Evolutionary conservation across 2,888 invertebrate species (phyloP), one percentile per base, ranked within the genome.

Genomic region (Heliothis peltigera): DNA sequence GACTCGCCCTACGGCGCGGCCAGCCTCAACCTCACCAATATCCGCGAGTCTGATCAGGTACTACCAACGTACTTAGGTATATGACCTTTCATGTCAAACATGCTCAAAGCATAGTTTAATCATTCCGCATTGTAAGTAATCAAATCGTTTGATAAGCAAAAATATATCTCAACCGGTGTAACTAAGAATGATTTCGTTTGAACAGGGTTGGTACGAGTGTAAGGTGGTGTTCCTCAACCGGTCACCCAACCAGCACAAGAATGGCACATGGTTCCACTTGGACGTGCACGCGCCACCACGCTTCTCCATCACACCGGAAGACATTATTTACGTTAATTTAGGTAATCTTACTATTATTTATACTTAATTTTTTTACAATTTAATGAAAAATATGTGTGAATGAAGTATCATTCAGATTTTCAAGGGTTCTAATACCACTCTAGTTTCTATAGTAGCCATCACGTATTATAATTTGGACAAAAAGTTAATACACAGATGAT

Each of bases 191-290:
- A 12, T 39, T 22, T 68, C 66, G 3, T 67, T 39, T 46, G 22
- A 48, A 25, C 83, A 94, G 94, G 99, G 99, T 91, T 99, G 99
- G 99, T 99, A 98, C 96, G 98, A 98, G 96, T 98, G 98, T 95
- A 97, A 96, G 95, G 98, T 99, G 95, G 98, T 98, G 92, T 99
- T 98, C 96, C 97, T 99, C 95, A 98, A 98, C 95, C 97, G 98
- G 85, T 97, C 98, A 85, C 98, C 98, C 83, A 98, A 98, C 93
- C 97, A 97, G 92, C 97, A 97, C 96, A 98, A 98, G 95, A 98
- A 98, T 95, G 99, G 99, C 90, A 98, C 99, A 87, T 99, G 99
- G 99, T 98, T 99, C 95, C 98, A 99, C 95, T 96, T 99, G 93
- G 98, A 98, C 95, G 99, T 99, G 91, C 98, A 99, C 96, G 98